Conservation (phyloP, 2,888 invertebrate species). For the Synanthedon vespiformis region DNA sequence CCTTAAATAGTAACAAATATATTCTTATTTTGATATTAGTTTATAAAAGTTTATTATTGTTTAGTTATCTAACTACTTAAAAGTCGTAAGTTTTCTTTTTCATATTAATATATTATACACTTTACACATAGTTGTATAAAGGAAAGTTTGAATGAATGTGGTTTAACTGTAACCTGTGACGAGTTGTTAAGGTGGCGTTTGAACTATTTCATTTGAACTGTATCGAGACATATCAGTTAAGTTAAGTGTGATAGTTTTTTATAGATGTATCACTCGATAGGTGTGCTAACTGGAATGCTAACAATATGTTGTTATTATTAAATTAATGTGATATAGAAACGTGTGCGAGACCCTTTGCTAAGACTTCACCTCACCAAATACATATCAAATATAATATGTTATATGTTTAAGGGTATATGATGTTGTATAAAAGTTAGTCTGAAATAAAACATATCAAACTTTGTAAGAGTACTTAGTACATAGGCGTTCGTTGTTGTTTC, state of each 20-base stretch:
- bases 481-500: slow-evolving; percentile 59
- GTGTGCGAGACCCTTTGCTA: slow-evolving; percentile 9
- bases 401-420: background rate
- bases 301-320: slow-evolving; percentile 5
- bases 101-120: no score
- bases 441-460: slow-evolving; percentile 12
- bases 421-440: slow-evolving; percentile 4
- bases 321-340: slow-evolving; percentile 8
- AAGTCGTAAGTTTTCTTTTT: no score
- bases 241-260: background rate
- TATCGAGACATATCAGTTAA: background rate
- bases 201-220: no score
- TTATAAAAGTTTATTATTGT: no score
- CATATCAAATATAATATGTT: slow-evolving; percentile 23
- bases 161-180: no score
- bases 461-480: slow-evolving; percentile 52
- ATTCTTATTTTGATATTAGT: no score
- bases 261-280: background rate
- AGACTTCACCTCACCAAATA: slow-evolving; percentile 13
- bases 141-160: no score
- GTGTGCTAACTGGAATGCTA: background rate
- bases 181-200: no score
- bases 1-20: no score
- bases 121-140: no score
- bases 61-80: no score